These are phyloP conservation scores for Brachylomia viminalis DNA, from an alignment of 2,888 invertebrate genomes.

Conservation along the genomic window DNA sequence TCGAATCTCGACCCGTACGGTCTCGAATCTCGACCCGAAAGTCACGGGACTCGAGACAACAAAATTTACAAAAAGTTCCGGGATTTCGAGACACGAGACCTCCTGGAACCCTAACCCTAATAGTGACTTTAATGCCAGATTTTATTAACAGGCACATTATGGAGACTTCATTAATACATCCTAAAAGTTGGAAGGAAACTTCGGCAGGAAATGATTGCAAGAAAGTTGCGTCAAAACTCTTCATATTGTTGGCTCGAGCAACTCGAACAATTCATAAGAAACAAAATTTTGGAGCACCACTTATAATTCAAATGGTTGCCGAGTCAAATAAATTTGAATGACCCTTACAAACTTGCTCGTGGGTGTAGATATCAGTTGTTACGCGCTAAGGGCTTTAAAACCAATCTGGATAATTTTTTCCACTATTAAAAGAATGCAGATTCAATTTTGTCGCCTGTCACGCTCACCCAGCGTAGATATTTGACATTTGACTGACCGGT, in stretches of 20 bases:
- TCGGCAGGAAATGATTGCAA: constrained; percentile 27
- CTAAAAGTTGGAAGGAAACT: neutral
- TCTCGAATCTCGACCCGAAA: neutral
- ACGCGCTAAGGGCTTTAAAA: too few relatives aligned
- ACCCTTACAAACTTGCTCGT: too few relatives aligned
- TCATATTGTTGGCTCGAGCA: neutral
- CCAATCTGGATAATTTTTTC: too few relatives aligned
- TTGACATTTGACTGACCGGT: too few relatives aligned
- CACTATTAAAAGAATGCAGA: too few relatives aligned
- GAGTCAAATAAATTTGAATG: too few relatives aligned
- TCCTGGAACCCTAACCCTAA: neutral
- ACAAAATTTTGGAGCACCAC: neutral
- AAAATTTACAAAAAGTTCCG: neutral
- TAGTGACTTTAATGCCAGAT: neutral
- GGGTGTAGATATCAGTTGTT: too few relatives aligned
- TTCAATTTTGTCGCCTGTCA: too few relatives aligned
- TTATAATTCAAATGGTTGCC: too few relatives aligned
- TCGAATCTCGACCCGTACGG: too few relatives aligned
- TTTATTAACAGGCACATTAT: neutral
- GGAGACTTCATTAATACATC: neutral
- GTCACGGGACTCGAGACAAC: neutral
- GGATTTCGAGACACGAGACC: neutral
- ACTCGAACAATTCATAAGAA: constrained; percentile 10
- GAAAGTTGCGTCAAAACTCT: constrained; percentile 38
- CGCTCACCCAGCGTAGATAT: too few relatives aligned